Conservation (phyloP, 2,113 vertebrate genomes). For the Lanius ludovicianus region DNA sequence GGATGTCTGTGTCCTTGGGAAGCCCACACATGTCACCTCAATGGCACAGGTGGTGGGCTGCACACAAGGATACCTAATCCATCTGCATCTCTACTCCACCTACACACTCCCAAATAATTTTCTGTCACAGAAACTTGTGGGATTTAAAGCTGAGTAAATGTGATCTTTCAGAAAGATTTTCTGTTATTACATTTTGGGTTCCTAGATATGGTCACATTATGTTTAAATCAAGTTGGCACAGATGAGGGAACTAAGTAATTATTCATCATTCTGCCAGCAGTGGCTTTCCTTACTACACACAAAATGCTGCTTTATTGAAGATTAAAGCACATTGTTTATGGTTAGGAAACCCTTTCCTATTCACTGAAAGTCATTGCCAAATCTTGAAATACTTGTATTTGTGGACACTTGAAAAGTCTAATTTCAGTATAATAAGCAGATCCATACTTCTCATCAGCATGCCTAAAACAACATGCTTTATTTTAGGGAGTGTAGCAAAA, state of each 20-base stretch:
- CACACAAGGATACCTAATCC: background rate
- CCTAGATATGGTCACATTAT: background rate
- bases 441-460: background rate
- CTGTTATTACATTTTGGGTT: background rate
- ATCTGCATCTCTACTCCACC: accelerated
- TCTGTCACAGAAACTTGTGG: background rate
- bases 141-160: background rate
- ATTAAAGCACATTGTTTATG: background rate
- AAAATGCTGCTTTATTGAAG: background rate
- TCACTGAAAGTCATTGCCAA: background rate
- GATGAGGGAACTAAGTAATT: background rate
- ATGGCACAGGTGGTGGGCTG: background rate
- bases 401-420: background rate
- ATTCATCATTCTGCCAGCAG: background rate
- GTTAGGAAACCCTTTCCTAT: background rate
- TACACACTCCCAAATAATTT: background rate
- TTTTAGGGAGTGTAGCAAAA: background rate
- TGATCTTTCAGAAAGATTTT: background rate
- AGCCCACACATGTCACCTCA: background rate
- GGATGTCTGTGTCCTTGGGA: background rate
- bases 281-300: background rate
- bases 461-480: background rate
- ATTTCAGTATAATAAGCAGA: slow-evolving; percentile 5
- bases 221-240: background rate
- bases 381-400: background rate